phyloP scores from a whole-genome alignment of 1,140 invertebrate genomes.

The Musca vetustissima region DNA sequence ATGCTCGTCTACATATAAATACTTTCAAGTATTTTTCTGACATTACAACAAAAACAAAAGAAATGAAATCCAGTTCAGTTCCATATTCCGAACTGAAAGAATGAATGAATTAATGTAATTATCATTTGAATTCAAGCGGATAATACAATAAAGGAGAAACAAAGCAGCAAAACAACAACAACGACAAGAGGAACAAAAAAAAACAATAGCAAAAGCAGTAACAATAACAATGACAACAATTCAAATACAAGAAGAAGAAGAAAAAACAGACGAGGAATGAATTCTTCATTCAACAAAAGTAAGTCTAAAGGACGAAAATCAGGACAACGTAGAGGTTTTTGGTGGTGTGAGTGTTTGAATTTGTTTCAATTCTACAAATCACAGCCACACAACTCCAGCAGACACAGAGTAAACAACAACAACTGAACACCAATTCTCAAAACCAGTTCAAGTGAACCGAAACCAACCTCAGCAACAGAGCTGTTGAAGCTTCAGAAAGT shows the following conservation, averaged over 20 bases:
- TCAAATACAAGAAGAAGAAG: too few relatives aligned
- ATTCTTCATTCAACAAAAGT: too few relatives aligned
- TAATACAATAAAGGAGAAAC: background rate
- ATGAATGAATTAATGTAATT: constrained; percentile 15
- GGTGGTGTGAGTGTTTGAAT: background rate
- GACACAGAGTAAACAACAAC: background rate
- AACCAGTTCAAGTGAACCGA: background rate
- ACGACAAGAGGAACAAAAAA: background rate
- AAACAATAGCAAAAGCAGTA: background rate
- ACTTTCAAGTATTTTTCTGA: too few relatives aligned
- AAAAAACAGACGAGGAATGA: too few relatives aligned
- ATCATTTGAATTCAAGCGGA: constrained; percentile 10
- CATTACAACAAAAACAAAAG: too few relatives aligned
- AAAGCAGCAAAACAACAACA: background rate
- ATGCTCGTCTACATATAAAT: too few relatives aligned
- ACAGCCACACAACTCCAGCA: background rate
- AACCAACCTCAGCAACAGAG: background rate
- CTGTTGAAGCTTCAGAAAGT: background rate
- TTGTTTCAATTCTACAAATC: constrained; percentile 1
- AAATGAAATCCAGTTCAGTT: too few relatives aligned
- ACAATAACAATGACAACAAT: too few relatives aligned
- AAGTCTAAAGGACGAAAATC: too few relatives aligned
- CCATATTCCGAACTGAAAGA: too few relatives aligned
- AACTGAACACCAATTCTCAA: background rate
- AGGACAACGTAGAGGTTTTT: background rate